A percentile compares a stretch with the other conserved stretches of the same genome.
phyloP scores from a whole-genome alignment of 2,888 invertebrate genomes.

The Phaonia tiefii region DNA sequence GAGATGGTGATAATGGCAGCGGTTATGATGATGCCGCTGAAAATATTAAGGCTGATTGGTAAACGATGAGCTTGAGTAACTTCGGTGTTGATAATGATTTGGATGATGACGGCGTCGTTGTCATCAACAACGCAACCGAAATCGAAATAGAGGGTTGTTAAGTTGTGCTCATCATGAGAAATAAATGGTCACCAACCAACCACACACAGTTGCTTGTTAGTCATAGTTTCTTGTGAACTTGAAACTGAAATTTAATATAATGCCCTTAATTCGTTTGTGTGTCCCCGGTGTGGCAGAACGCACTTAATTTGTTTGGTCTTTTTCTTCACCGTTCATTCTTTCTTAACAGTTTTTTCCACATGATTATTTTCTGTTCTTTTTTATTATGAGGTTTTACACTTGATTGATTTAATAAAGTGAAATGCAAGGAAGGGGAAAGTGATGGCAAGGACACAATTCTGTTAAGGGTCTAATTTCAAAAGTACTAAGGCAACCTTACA shows the following conservation, averaged over 20 bases:
- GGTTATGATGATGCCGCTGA: too few relatives aligned
- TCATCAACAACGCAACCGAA: too few relatives aligned
- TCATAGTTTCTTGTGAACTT: conserved; percentile 13
- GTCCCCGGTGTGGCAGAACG: background rate
- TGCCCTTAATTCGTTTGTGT: conserved; percentile 19
- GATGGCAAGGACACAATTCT: too few relatives aligned
- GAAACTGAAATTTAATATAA: conserved; percentile 27
- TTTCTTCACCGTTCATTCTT: background rate
- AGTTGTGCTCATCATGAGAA: too few relatives aligned
- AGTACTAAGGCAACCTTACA: too few relatives aligned
- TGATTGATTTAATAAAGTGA: conserved; percentile 35
- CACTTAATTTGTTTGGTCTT: background rate
- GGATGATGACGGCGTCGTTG: too few relatives aligned
- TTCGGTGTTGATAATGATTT: background rate
- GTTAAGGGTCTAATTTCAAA: too few relatives aligned
- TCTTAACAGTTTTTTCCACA: background rate
- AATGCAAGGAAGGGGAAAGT: too few relatives aligned
- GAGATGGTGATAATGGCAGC: background rate
- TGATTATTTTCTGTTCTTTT: conserved; percentile 6
- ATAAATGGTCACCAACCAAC: background rate
- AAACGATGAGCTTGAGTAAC: background rate
- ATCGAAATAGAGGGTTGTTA: background rate
- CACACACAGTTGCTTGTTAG: conserved; percentile 1
- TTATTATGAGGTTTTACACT: conserved; percentile 31
- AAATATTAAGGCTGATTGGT: too few relatives aligned